phyloP scores from a whole-genome alignment of 2,888 invertebrate genomes.

The Drosophila macrospina region DNA sequence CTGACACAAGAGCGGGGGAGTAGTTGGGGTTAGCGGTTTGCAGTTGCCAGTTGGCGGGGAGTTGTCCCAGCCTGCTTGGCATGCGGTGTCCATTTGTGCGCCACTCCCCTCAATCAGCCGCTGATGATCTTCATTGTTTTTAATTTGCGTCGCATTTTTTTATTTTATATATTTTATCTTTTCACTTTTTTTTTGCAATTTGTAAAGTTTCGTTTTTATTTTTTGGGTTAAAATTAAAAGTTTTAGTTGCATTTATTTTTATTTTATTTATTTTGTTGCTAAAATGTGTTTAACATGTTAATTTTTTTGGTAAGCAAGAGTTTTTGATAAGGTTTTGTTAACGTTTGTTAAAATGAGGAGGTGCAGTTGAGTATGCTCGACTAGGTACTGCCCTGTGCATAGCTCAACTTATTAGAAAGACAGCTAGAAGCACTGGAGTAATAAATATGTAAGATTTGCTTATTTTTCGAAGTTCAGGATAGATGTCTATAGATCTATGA shows the following conservation, averaged over 20 bases:
- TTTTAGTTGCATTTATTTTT: not conserved
- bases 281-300: not conserved
- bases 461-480: too few relatives aligned
- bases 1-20: too few relatives aligned
- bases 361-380: not conserved
- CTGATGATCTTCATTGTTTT: slow-evolving; percentile 78
- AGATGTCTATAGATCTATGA: too few relatives aligned
- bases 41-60: too few relatives aligned
- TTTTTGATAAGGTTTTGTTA: not conserved
- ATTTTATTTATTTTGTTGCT: not conserved
- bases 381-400: not conserved
- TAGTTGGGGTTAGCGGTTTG: not conserved
- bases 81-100: slow-evolving; percentile 69
- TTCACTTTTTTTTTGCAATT: slow-evolving; percentile 14
- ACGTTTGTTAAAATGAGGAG: not conserved
- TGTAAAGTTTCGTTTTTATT: slow-evolving; percentile 8
- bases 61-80: slow-evolving; percentile 52
- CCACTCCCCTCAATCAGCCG: slow-evolving; percentile 73
- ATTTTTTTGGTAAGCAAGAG: not conserved
- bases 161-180: slow-evolving; percentile 23
- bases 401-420: too few relatives aligned
- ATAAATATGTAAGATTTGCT: too few relatives aligned
- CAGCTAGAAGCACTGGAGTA: too few relatives aligned
- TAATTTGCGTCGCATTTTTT: slow-evolving; percentile 63
- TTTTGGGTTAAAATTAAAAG: slow-evolving; percentile 21